Evolutionary conservation across 2,888 invertebrate species (phyloP), one percentile per base, ranked within the genome.

Genomic region (Resseliella maxima): DNA sequence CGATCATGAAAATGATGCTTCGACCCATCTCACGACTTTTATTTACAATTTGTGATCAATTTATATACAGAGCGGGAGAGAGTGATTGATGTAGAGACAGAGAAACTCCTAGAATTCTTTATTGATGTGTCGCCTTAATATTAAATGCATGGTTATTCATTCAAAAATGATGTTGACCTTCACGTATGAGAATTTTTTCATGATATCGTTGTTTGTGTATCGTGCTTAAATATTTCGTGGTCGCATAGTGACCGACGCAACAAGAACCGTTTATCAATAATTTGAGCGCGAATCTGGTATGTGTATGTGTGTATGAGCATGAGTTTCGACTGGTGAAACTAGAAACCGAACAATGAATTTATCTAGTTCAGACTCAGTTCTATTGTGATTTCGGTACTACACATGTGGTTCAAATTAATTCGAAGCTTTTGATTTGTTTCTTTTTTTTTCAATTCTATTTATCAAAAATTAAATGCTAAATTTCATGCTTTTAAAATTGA

Each of bases 101-200:
- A n/a, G n/a, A n/a, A n/a, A n/a, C n/a, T n/a, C n/a, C n/a, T n/a
- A n/a, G 24, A 59, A 59, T 3, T 59, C 59, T 6, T 24, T 59
- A 31, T 31, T 15, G 1, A 31, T 72, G 31, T 59, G 59, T 59
- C 24, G 24, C 59, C 31, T 72, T 1, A 72, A 27, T 12, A 0
- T 72, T 12, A 31, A 72, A 72, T 72, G 72, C 35, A 72, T 31
- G n/a, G 8, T 72, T 27, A 72, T 72, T 72, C 35, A 72, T 72
- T 31, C 72, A 72, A 72, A 72, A 72, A 72, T 72, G 31, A 31
- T 72, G 72, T 72, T 72, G 72, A 72, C 72, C 72, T 72, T 35
- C 72, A 72, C 31, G 35, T 72, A 35, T 72, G 72, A 72, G 72
- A 72, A 72, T 15, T 31, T 31, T 72, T 0, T 72, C 35, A 12